phyloP scores from a whole-genome alignment of 2,888 invertebrate genomes.

The Perizoma flavofasciatum region DNA sequence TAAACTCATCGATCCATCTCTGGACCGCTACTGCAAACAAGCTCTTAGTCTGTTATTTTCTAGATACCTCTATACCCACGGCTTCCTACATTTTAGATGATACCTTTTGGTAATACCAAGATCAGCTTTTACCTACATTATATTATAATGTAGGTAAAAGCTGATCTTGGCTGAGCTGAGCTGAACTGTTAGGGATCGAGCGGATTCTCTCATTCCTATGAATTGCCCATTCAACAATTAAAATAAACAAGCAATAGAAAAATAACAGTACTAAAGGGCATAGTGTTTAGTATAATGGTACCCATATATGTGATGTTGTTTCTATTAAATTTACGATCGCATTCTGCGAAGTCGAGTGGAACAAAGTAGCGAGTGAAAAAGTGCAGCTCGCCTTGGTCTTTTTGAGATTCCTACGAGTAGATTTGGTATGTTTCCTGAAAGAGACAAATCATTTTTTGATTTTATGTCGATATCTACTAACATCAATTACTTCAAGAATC shows the following conservation, averaged over 20 bases:
- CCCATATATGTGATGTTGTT: constrained; percentile 18
- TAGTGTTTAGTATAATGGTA: not conserved
- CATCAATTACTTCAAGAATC: too few species aligned
- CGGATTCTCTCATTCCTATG: not conserved
- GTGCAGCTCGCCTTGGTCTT: constrained; percentile 1
- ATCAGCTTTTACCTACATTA: not conserved
- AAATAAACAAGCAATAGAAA: too few species aligned
- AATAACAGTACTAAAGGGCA: too few species aligned
- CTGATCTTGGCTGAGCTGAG: too few species aligned
- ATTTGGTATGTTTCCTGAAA: not conserved
- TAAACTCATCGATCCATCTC: constrained; percentile 27
- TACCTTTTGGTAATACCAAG: constrained; percentile 10
- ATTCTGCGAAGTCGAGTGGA: constrained; percentile 20
- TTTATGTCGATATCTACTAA: not conserved
- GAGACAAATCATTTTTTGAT: constrained; percentile 2
- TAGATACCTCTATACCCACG: constrained; percentile 7
- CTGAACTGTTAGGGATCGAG: too few species aligned
- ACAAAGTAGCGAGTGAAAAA: constrained; percentile 14
- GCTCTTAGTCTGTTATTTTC: constrained; percentile 23
- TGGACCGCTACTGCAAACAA: constrained; percentile 31
- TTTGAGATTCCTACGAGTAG: constrained; percentile 6
- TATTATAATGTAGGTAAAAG: too few species aligned
- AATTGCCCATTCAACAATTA: not conserved
- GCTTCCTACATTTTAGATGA: constrained; percentile 11
- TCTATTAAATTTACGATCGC: constrained; percentile 19